These are phyloP conservation scores for Electrophaes corylata DNA, from an alignment of 2,888 invertebrate genomes.

Conservation along the genomic window DNA sequence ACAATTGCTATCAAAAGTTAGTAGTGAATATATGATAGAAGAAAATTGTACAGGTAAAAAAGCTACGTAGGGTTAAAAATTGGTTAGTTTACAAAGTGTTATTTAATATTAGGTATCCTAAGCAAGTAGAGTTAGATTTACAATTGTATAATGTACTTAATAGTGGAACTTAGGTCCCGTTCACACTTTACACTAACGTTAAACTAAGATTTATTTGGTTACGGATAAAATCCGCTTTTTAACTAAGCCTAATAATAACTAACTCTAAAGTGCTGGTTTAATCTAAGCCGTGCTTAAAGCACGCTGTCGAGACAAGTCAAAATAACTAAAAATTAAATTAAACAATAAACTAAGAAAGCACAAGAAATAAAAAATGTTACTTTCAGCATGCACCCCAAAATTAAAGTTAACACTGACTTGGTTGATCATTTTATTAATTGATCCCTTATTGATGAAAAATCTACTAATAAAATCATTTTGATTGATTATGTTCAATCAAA, in stretches of 20 bases:
- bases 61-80: not conserved
- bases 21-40: not conserved
- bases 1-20: not conserved
- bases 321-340: not conserved
- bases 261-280: constrained; percentile 36
- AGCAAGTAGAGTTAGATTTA: not conserved
- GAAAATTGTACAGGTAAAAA: not conserved
- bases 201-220: constrained; percentile 27
- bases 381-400: constrained; percentile 50
- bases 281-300: constrained; percentile 52
- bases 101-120: not conserved
- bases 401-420: not conserved
- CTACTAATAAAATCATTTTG: not conserved
- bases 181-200: not conserved
- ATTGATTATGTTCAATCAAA: not conserved
- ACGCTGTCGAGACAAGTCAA: constrained; percentile 43
- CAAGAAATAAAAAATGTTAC: constrained; percentile 57
- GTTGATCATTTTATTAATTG: not conserved
- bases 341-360: constrained; percentile 14
- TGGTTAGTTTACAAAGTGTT: not conserved
- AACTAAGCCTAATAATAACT: constrained; percentile 11
- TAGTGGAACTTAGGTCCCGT: not conserved
- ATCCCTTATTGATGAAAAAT: constrained; percentile 3
- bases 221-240: constrained; percentile 11
- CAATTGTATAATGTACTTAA: constrained; percentile 9